These are phyloP conservation scores for Thelaira solivaga DNA, from an alignment of 2,888 invertebrate species.

Conservation along the genomic window DNA sequence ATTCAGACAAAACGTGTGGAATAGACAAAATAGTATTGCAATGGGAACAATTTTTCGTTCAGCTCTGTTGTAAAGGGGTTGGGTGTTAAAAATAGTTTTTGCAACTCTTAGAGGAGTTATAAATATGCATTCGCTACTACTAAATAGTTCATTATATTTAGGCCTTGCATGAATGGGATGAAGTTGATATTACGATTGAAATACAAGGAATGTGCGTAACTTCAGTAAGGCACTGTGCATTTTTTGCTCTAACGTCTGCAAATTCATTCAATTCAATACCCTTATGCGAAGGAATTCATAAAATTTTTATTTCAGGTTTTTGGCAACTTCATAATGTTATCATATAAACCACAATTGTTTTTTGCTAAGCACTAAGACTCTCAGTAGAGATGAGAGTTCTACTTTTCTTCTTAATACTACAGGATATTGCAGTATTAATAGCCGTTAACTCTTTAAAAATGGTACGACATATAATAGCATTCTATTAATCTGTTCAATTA, in stretches of 20 bases:
- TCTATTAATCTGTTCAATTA: background rate
- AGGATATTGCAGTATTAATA: background rate
- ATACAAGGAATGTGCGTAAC: background rate
- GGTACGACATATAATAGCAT: background rate
- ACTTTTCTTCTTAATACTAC: background rate
- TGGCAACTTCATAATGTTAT: background rate
- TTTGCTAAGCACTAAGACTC: background rate
- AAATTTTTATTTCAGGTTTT: no score
- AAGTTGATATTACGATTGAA: background rate
- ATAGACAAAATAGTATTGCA: background rate
- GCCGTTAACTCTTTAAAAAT: background rate
- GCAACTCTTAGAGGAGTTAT: no score
- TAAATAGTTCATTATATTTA: slow-evolving; percentile 3
- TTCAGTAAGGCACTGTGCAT: background rate
- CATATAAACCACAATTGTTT: background rate
- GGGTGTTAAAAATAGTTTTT: no score
- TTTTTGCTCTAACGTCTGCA: slow-evolving; percentile 2
- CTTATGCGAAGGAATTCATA: background rate
- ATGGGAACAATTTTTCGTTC: no score
- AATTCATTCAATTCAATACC: slow-evolving; percentile 7
- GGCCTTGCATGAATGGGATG: background rate
- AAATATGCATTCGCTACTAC: background rate
- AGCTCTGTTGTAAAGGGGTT: no score
- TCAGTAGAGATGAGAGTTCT: slow-evolving; percentile 9
- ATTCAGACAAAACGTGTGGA: background rate